Evolutionary conservation across 2,888 invertebrate genomes (phyloP), one percentile per base, ranked within the genome.

Genomic region (Polydrusus tereticollis): DNA sequence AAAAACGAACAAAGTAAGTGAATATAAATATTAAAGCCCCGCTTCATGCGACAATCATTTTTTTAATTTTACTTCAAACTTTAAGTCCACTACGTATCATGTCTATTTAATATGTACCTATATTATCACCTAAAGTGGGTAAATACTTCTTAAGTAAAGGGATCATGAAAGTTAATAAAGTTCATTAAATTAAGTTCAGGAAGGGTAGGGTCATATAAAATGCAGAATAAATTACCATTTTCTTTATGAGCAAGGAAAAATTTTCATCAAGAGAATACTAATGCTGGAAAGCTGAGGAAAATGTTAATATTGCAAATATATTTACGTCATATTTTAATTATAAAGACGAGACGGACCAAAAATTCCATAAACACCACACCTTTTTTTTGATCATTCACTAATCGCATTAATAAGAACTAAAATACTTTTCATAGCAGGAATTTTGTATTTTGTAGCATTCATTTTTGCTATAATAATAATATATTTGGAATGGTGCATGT

Each of bases 221-320:
- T 50, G 5, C n/a, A 50, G 47, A 50, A 50, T 50, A 50, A 23
- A 23, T 50, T 50, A 50, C 47, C 47, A 50, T 50, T n/a, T n/a
- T n/a, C 16, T 23, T 12, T 7, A 23, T n/a, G n/a, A 4, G 23
- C 23, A 50, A 18, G 6, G 23, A n/a, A n/a, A n/a, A 23, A n/a
- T 47, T 50, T 23, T 50, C 47, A 50, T 50, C n/a, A 50, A 50
- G 23, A 50, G 23, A 21, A 23, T 23, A 50, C 21, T 50, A 50
- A 50, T 23, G 18, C 45, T 45, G 18, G 18, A 20, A 45, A 18
- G n/a, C 45, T 45, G 18, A 45, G 18, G n/a, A 45, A 45, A 45
- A 45, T 45, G 20, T 20, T 45, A 20, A 45, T 16, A 43, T 45
- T 20, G n/a, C 2, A 20, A 45, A 45, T 20, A 45, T 20, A 45